phyloP scores from a whole-genome alignment of 2,113 vertebrate species.

The Alethe diademata region DNA sequence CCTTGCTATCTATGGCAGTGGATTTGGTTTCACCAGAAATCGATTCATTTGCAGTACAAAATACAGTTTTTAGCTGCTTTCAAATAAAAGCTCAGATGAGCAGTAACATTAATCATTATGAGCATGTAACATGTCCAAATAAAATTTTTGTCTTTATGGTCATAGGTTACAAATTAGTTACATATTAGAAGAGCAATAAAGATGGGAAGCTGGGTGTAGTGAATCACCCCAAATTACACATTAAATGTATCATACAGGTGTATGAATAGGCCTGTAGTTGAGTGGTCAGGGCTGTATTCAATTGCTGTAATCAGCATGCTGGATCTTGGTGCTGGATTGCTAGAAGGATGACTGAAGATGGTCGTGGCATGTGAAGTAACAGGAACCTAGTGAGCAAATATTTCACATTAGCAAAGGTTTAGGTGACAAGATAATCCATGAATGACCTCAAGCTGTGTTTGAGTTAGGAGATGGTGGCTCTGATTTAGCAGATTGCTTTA shows the following conservation, averaged over 20 bases:
- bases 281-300: not conserved
- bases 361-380: not conserved
- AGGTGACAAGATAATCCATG: not conserved
- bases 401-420: not conserved
- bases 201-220: not conserved
- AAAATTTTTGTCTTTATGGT: not conserved
- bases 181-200: not conserved
- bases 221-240: not conserved
- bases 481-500: not conserved
- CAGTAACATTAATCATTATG: not conserved
- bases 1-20: not conserved
- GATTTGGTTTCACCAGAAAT: slow-evolving; percentile 7
- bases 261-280: not conserved
- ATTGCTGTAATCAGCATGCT: not conserved
- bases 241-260: not conserved
- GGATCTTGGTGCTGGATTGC: not conserved
- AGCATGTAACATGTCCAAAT: not conserved
- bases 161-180: not conserved
- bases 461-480: not conserved
- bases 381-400: not conserved
- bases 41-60: not conserved
- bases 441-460: not conserved
- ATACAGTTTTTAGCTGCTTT: not conserved
- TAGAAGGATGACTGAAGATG: not conserved
- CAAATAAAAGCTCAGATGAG: not conserved